Evolutionary conservation across 2,113 vertebrate genomes (phyloP), one percentile per base, ranked within the genome.

Genomic region (Pelobates fuscus): DNA sequence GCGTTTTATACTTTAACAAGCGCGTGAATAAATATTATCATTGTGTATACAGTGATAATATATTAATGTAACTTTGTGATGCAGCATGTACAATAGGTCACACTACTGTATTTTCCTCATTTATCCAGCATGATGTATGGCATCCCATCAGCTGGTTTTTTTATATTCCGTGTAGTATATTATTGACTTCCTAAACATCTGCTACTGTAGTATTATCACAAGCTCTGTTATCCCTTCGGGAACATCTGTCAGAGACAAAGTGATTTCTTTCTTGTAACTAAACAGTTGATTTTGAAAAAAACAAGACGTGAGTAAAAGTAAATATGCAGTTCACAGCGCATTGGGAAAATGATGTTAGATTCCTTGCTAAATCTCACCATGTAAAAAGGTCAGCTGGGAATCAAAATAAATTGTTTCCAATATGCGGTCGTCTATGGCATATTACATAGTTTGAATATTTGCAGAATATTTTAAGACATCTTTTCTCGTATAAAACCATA

Each of bases 251-350:
- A 67, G 72, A 59, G 25, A 66, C 54, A 75, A 75, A 75, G 71
- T 66, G 52, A 75, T 75, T 75, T 75, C 63, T 66, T 75, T 75
- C 52, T 59, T 75, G 63, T 67, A 75, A 75, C 72, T 67, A 75
- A 75, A 67, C 72, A 67, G 72, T 75, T 75, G 72, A 75, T 67
- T 75, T 75, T 52, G 37, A 75, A 67, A 75, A 59, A 57, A 75
- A 75, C 59, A 75, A 67, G 72, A 60, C 29, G n/a, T 32, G 26
- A 23, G 72, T 29, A 63, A 75, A 75, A 75, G 72, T 67, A 75
- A 75, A 75, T 67, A 75, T 75, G 27, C 32, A 59, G 52, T 59
- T 75, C 72, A 43, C 52, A 37, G 43, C 29, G 63, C 54, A 59
- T 60, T 64, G 63, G 63, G 54, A 75, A 75, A 67, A 75, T 75